Base-by-base conservation (phyloP, 2,888 invertebrate genomes). In the Drosophila sordidula region DNA sequence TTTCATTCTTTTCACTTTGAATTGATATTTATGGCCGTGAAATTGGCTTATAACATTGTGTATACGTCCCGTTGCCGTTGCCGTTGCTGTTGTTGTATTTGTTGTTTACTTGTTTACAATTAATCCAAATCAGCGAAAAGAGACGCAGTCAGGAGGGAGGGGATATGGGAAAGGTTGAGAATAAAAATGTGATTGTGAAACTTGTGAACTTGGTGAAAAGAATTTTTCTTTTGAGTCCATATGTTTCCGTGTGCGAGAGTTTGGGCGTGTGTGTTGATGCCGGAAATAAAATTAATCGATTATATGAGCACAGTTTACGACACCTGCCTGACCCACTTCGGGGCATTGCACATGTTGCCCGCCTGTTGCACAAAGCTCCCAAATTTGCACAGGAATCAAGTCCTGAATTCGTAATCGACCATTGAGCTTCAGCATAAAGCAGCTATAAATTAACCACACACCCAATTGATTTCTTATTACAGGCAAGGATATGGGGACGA, bases 21-120 rank as follows among this genome's bases (percentile, higher is more conserved):
- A 80, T 77, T 63, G 81, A 80, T 77, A 83, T 82, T 84, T 87
- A 87, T 75, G 85, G 49, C 49, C 66, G 56, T 67, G 65, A 70
- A 81, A 84, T 87, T 69, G 75, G 84, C 75, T 84, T 84, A 80
- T 64, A 66, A 62, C 50, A 75, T 83, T 77, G 59, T 65, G 71
- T 63, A 59, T 62, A 47, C 57, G 67, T 49, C 45, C 29, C 49
- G 51, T 44, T 41, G 47, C 9, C 49, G 51, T 44, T 41, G 47
- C 9, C 12, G 34, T 14, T 47, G 61, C 8, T 62, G 29, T 29
- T 26, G 3, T 11, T 44, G 29, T 18, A 18, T 9, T 4, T 41
- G 25, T 26, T 38, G 12, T 25, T 4, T 39, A 9, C 34, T 34
- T 52, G 63, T 69, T 72, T 76, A 76, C 63, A 76, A 78, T 76